Percentiles rank a stretch among this genome's conserved stretches.
Evolutionary conservation across 2,797 vertebrate species (phyloP).

Genomic region (Danio jaintianensis): DNA sequence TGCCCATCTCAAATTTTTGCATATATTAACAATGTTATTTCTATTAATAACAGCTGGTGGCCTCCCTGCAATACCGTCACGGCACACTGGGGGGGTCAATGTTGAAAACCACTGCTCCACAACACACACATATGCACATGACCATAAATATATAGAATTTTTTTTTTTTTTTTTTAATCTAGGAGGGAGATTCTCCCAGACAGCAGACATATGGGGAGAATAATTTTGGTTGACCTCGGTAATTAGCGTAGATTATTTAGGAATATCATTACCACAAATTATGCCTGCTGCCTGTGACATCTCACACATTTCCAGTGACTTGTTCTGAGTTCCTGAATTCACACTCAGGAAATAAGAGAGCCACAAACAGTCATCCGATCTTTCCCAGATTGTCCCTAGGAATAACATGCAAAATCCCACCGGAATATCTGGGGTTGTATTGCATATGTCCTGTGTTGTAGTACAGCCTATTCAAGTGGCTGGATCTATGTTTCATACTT

Average conservation of each 20-base stretch:
- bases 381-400: not conserved
- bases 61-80: too few species aligned
- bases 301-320: conserved; percentile 34
- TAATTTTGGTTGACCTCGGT: conserved; percentile 75
- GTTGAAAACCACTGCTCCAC: too few species aligned
- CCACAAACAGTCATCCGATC: not conserved
- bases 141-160: not conserved
- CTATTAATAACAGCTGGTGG: too few species aligned
- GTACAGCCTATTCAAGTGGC: conserved; percentile 22
- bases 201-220: conserved; percentile 69
- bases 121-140: not conserved
- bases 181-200: conserved; percentile 50
- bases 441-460: conserved; percentile 17
- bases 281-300: conserved; percentile 32
- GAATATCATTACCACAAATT: conserved; percentile 63
- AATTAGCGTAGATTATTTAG: conserved; percentile 66
- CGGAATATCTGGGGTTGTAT: not conserved
- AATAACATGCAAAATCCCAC: not conserved
- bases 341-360: not conserved
- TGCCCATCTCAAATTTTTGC: too few species aligned
- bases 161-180: conserved; percentile 55
- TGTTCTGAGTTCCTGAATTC: not conserved
- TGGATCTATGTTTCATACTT: conserved; percentile 31
- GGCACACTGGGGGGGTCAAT: too few species aligned
- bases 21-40: too few species aligned